Evolutionary conservation across 1,140 invertebrate genomes (phyloP), one percentile per base, ranked within the genome.

Genomic region (Atta texana): DNA sequence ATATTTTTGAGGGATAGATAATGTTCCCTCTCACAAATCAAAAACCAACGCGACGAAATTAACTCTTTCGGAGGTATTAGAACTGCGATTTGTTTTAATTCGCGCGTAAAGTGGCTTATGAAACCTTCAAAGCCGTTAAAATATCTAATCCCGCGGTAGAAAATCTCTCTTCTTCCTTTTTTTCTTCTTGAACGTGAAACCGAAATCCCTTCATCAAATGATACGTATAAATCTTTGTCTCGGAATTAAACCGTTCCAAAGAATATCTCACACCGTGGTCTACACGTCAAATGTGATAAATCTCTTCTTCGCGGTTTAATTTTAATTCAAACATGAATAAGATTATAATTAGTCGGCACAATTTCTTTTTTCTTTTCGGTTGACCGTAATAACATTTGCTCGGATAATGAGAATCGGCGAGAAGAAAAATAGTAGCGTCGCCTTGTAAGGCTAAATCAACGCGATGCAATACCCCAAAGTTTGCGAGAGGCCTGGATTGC

Each of bases 1-100:
- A 61, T 75, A 84, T 84, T 69, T 69, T 69, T 69, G n/a, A 53
- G 39, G 68, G 66, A 4, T 24, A 14, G 68, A 51, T 75, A 84
- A 84, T 16, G 69, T 39, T 39, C 44, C 28, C 55, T 31, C 39
- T 31, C 34, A 24, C 21, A 44, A 39, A 61, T 51, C 59, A 75
- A 81, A 24, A 75, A 59, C 55, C 31, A 21, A 51, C 68, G 55
- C 55, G 80, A 75, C 39, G 69, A 61, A 84, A 84, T 84, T 75
- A 75, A 84, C 55, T 84, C 80, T 74, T 74, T 34, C 39, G 21
- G 18, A 49, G 34, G 6, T 82, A 74, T 82, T 28, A 55, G 39
- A 82, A 82, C 68, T 51, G 80, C 68, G 39, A 82, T 72, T 82
- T n/a, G 55, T 74, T 82, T 82, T 74, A 82, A 82, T 82, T 82